Conservation (phyloP, 2,888 invertebrate species). For the Megalurothrips usitatus region DNA sequence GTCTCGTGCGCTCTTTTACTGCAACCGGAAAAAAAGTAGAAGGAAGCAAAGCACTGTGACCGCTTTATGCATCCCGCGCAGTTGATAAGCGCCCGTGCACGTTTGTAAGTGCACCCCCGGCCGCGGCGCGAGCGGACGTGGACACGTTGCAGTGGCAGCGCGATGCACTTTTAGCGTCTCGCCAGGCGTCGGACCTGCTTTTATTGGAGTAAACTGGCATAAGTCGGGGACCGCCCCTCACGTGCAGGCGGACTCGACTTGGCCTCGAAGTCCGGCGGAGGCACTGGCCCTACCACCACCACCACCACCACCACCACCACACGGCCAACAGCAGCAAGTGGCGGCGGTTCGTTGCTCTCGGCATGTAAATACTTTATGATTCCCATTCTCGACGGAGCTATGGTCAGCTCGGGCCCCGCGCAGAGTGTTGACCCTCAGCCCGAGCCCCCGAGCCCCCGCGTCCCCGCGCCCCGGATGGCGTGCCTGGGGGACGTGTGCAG, state of each 20-base stretch:
- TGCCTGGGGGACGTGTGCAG: not conserved
- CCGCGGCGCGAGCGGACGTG: not conserved
- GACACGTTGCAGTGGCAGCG: too few relatives aligned
- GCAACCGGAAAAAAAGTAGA: not conserved
- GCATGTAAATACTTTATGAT: constrained; percentile 2
- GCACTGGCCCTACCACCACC: not conserved
- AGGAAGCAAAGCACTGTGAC: not conserved
- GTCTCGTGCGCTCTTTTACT: not conserved
- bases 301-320: too few relatives aligned
- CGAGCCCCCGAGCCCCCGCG: not conserved
- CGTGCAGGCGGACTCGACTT: not conserved
- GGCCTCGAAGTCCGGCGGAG: not conserved
- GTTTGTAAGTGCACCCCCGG: not conserved
- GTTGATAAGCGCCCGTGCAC: not conserved
- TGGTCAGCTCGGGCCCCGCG: not conserved
- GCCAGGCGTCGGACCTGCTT: too few relatives aligned
- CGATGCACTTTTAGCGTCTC: too few relatives aligned
- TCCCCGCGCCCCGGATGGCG: not conserved
- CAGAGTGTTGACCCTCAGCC: not conserved
- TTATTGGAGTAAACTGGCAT: too few relatives aligned
- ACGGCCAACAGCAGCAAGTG: not conserved
- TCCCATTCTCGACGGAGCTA: not conserved
- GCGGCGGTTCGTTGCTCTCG: constrained; percentile 17
- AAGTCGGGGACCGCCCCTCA: not conserved
- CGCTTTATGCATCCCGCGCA: not conserved